Percentiles rank a stretch among this genome's conserved stretches.
phyloP scores from a whole-genome alignment of 2,888 invertebrate genomes.

The Plutella xylostella region DNA sequence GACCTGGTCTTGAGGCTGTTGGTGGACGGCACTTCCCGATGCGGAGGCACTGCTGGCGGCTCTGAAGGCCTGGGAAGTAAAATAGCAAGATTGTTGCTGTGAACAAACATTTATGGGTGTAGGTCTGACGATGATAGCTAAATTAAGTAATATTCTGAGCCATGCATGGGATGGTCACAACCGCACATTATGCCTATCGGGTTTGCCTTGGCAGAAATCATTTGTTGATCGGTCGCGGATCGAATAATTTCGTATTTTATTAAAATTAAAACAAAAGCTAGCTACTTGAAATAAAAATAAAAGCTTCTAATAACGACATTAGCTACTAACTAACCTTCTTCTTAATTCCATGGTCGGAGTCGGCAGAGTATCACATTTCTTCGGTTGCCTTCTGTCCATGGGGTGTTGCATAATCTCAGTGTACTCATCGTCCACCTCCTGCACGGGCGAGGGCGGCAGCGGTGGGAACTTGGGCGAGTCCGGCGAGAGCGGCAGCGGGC shows the following conservation, averaged over 20 bases:
- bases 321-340: too few species aligned
- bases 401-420: conserved; percentile 73
- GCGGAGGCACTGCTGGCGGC: conserved; percentile 81
- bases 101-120: neutral
- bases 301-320: too few species aligned
- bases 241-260: too few species aligned
- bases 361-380: conserved; percentile 69
- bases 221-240: too few species aligned
- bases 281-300: too few species aligned
- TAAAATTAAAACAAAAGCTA: too few species aligned
- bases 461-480: conserved; percentile 76
- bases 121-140: neutral
- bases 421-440: conserved; percentile 82
- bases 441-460: conserved; percentile 85
- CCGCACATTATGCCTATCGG: too few species aligned
- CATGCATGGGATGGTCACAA: too few species aligned
- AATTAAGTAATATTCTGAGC: neutral
- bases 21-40: conserved; percentile 74
- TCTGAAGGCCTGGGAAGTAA: conserved; percentile 51
- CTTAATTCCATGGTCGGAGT: conserved; percentile 58
- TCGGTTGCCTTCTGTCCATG: conserved; percentile 54
- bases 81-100: neutral
- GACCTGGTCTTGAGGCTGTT: conserved; percentile 86
- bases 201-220: too few species aligned
- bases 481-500: conserved; percentile 59